Evolutionary conservation across 2,797 vertebrate genomes (phyloP).

Genomic region (Hoplostethus mediterraneus): DNA sequence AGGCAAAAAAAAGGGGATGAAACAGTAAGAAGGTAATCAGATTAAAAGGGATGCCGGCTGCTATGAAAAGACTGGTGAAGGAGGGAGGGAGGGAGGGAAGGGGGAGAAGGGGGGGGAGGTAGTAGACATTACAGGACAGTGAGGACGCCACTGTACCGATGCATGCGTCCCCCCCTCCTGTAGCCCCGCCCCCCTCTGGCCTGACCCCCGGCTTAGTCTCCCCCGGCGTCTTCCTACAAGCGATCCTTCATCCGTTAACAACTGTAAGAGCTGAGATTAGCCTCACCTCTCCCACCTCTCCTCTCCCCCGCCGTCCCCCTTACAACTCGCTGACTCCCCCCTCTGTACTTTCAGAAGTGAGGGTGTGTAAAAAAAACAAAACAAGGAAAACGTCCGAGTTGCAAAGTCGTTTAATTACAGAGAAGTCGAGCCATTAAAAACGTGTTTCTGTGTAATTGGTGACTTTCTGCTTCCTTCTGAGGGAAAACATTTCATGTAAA

Average conservation of each 20-base stretch:
- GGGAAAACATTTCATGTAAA: constrained; percentile 57
- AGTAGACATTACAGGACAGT: background rate
- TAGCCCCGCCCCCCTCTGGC: background rate
- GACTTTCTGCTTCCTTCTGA: constrained; percentile 58
- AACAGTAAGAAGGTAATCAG: constrained; percentile 51
- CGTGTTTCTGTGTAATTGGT: constrained; percentile 56
- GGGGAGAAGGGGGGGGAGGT: background rate
- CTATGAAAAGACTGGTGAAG: constrained; percentile 26
- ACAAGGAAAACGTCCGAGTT: constrained; percentile 44
- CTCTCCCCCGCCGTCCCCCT: background rate
- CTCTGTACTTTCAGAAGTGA: constrained; percentile 5
- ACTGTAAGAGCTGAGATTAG: constrained; percentile 45
- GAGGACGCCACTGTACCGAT: background rate
- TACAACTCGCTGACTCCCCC: background rate
- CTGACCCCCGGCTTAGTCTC: constrained; percentile 28
- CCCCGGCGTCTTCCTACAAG: constrained; percentile 21
- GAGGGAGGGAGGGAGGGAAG: background rate
- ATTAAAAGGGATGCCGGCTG: constrained; percentile 41
- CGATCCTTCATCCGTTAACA: constrained; percentile 44
- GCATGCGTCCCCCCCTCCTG: background rate
- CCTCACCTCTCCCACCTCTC: constrained; percentile 34
- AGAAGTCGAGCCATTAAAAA: constrained; percentile 55
- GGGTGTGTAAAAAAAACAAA: constrained; percentile 35
- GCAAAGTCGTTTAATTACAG: constrained; percentile 28
- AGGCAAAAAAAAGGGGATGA: constrained; percentile 26